These are phyloP conservation scores for Ecliptopera silaceata DNA, from an alignment of 2,888 invertebrate genomes.

Conservation along the genomic window DNA sequence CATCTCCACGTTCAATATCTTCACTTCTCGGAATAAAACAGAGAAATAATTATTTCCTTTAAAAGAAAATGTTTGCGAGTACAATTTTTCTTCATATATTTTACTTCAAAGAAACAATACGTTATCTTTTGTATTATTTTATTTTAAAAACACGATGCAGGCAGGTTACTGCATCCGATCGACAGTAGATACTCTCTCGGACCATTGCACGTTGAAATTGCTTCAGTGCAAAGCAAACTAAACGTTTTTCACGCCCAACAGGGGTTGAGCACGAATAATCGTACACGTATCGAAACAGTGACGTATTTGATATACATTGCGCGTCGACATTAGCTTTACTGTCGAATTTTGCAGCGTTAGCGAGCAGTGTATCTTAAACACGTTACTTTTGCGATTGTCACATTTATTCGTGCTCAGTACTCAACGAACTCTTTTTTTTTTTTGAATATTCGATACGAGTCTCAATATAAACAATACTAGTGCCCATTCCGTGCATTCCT, in stretches of 20 bases:
- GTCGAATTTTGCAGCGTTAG: too few species aligned
- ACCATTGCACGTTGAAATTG: constrained; percentile 54
- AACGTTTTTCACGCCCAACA: constrained; percentile 54
- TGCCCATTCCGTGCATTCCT: constrained; percentile 38
- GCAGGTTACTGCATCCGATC: constrained; percentile 28
- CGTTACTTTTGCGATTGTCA: too few species aligned
- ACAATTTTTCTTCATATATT: background rate
- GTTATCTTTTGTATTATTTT: background rate
- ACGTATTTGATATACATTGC: too few species aligned
- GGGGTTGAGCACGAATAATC: too few species aligned
- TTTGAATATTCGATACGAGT: constrained; percentile 43
- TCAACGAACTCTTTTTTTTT: constrained; percentile 38
- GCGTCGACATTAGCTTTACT: too few species aligned
- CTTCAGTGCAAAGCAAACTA: constrained; percentile 51
- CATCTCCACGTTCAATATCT: too few species aligned
- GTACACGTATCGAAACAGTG: too few species aligned
- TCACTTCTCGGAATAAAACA: too few species aligned
- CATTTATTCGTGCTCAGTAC: too few species aligned
- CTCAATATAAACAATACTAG: constrained; percentile 39
- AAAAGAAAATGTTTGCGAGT: too few species aligned
- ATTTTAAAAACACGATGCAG: constrained; percentile 29
- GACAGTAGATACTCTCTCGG: constrained; percentile 44
- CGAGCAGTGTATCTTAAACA: too few species aligned
- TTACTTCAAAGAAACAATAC: background rate
- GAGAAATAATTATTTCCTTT: too few species aligned